phyloP scores from a whole-genome alignment of 2,888 invertebrate species.

The Idaea dimidiata region DNA sequence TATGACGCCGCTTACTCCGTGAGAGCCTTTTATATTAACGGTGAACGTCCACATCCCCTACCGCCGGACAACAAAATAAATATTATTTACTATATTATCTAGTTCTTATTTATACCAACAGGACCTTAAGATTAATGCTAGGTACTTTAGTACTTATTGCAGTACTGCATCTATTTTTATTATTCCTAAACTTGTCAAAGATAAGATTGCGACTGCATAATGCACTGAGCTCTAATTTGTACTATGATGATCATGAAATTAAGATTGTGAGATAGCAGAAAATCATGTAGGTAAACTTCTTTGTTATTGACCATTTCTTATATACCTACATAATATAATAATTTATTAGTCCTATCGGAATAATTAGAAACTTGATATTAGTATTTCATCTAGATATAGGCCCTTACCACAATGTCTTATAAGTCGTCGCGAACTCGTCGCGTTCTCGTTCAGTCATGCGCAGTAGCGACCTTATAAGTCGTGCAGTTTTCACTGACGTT shows the following conservation, averaged over 20 bases:
- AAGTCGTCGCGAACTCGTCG: too few relatives aligned
- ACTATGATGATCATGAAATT: not conserved
- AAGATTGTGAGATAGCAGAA: not conserved
- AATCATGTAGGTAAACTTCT: not conserved
- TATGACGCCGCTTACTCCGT: conserved; percentile 42
- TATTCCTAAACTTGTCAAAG: not conserved
- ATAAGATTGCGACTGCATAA: not conserved
- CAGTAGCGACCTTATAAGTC: too few relatives aligned
- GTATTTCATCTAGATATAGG: too few relatives aligned
- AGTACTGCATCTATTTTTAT: not conserved
- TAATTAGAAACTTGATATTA: too few relatives aligned
- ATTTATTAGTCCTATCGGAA: too few relatives aligned
- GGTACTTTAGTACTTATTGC: not conserved
- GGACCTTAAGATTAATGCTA: not conserved
- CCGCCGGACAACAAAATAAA: conserved; percentile 33
- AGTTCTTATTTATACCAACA: conserved; percentile 4
- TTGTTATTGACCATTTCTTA: not conserved
- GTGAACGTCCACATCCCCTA: conserved; percentile 71
- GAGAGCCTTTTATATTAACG: conserved; percentile 66
- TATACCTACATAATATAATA: too few relatives aligned
- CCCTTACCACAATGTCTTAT: too few relatives aligned
- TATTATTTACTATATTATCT: conserved; percentile 11
- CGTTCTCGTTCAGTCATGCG: too few relatives aligned
- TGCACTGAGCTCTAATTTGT: not conserved
- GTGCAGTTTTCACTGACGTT: too few relatives aligned